phyloP scores from a whole-genome alignment of 2,113 vertebrate species.

The Tamias sibiricus region DNA sequence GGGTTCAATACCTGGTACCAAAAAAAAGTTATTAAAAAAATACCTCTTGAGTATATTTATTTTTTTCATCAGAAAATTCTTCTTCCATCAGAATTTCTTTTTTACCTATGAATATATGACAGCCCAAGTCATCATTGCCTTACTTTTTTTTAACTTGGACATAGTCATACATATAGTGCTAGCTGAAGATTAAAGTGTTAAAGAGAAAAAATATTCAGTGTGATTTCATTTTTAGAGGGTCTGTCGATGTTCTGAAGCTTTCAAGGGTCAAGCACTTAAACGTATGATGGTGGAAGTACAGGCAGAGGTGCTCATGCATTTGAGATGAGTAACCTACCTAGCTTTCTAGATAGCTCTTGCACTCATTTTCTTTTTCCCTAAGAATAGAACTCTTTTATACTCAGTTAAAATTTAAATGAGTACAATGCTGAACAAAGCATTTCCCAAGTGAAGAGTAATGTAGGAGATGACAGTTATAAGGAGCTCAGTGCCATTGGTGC shows the following conservation, averaged over 20 bases:
- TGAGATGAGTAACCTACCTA: not conserved
- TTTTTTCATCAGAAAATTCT: not conserved
- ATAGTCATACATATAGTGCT: not conserved
- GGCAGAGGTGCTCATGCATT: not conserved
- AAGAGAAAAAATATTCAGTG: not conserved
- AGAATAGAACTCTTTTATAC: not conserved
- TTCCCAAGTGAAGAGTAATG: not conserved
- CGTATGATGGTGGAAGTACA: not conserved
- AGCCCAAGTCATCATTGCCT: not conserved
- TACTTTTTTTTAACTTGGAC: not conserved
- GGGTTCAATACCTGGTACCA: too few species aligned
- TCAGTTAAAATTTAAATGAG: not conserved
- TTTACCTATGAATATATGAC: not conserved
- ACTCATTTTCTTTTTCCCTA: not conserved
- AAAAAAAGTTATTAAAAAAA: too few species aligned
- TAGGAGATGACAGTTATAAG: not conserved
- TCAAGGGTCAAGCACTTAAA: not conserved
- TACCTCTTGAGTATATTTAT: not conserved
- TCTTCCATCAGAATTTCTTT: not conserved
- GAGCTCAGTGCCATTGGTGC: not conserved
- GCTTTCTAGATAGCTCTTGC: not conserved
- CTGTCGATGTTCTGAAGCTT: not conserved
- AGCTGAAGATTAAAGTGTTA: not conserved
- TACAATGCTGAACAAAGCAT: not conserved
- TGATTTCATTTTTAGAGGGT: not conserved